These are phyloP conservation scores for Cyprinodon diabolis DNA, from an alignment of 2,797 vertebrate genomes.

Conservation along the genomic window DNA sequence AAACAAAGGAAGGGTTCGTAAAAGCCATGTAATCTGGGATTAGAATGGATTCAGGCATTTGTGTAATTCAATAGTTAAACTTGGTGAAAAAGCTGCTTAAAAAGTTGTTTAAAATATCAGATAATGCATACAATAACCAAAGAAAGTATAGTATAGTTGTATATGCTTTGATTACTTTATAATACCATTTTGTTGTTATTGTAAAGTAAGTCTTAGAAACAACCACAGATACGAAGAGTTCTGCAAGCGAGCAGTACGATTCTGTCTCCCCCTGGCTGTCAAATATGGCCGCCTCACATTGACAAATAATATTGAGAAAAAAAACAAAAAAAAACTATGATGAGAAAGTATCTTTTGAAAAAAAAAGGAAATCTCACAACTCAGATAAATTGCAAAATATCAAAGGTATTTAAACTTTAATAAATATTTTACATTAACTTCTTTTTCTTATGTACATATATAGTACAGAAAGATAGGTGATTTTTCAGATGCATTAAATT, in stretches of 20 bases:
- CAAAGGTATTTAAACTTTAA: slow-evolving; percentile 89
- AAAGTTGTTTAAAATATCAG: neutral
- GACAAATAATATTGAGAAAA: neutral
- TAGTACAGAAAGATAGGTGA: slow-evolving; percentile 81
- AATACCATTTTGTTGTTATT: neutral
- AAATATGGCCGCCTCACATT: slow-evolving; percentile 5
- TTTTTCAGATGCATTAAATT: slow-evolving; percentile 76
- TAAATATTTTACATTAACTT: slow-evolving; percentile 95
- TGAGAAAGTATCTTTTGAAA: neutral
- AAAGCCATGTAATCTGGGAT: neutral
- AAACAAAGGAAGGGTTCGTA: neutral
- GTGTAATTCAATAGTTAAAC: neutral
- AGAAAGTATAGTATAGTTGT: neutral
- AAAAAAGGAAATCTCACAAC: slow-evolving; percentile 39
- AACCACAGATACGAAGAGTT: neutral
- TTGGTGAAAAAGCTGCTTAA: neutral
- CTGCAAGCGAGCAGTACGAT: no score
- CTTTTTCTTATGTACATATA: slow-evolving; percentile 92
- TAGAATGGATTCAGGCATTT: neutral
- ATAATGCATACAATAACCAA: neutral
- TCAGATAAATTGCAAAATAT: slow-evolving; percentile 84
- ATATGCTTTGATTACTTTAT: neutral
- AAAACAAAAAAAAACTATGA: neutral
- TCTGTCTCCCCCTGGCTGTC: slow-evolving; percentile 38
- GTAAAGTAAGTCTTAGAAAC: neutral